Conservation (phyloP, 1,140 invertebrate genomes). For the Brachionus asplanchnoidis region DNA sequence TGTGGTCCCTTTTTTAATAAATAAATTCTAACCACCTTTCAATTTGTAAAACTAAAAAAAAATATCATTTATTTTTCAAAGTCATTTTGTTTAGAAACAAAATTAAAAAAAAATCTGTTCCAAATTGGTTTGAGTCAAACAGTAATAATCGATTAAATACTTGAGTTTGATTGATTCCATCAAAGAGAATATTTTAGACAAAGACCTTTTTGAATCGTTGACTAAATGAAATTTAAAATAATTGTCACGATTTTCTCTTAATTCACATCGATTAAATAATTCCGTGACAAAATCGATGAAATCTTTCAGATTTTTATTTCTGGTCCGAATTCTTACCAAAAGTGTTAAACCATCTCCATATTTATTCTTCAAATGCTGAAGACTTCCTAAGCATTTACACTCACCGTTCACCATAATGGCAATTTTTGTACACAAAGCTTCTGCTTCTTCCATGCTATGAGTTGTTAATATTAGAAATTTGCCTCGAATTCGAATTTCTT, state of each 20-base stretch:
- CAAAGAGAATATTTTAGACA: conserved; percentile 1
- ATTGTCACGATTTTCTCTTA: conserved; percentile 60
- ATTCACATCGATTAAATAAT: conserved; percentile 49
- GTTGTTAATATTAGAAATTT: conserved; percentile 31
- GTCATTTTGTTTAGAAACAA: conserved; percentile 22
- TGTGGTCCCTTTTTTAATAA: too few species aligned
- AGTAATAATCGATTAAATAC: conserved; percentile 12
- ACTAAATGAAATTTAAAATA: conserved; percentile 11
- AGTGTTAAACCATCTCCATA: conserved; percentile 52
- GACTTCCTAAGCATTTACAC: conserved; percentile 57
- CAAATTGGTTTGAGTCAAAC: conserved; percentile 11
- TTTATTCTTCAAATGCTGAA: conserved; percentile 59
- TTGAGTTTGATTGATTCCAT: not conserved
- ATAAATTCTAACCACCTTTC: too few species aligned
- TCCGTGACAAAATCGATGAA: conserved; percentile 48
- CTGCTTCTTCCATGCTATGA: conserved; percentile 60
- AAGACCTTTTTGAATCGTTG: not conserved
- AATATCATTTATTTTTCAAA: not conserved
- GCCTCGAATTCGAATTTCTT: conserved; percentile 40
- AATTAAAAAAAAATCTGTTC: conserved; percentile 38
- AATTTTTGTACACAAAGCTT: conserved; percentile 58
- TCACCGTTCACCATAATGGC: conserved; percentile 60
- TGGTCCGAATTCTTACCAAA: not conserved
- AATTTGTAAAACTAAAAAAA: too few species aligned
- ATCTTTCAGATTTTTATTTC: conserved; percentile 43